phyloP scores from a whole-genome alignment of 2,113 vertebrate genomes.

The Microcebus jonahi region DNA sequence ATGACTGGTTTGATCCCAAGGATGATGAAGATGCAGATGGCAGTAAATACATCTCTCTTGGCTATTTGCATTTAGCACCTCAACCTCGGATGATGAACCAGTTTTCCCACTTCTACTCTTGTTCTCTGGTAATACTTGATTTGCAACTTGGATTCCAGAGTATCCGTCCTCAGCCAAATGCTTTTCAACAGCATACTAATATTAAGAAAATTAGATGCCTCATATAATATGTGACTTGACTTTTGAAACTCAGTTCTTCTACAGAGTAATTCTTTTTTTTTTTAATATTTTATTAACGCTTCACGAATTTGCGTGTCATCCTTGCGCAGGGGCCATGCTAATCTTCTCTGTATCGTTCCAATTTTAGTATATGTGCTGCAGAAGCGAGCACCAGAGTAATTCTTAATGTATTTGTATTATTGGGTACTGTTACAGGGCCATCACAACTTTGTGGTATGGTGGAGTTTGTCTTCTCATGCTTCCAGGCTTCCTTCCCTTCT shows the following conservation, averaged over 20 bases:
- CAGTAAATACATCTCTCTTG: conserved; percentile 3
- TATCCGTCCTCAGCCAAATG: conserved; percentile 28
- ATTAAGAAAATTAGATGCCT: neutral
- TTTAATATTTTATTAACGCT: too few species aligned
- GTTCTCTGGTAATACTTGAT: conserved; percentile 43
- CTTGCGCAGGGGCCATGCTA: too few species aligned
- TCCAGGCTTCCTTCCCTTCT: neutral
- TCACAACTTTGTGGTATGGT: neutral
- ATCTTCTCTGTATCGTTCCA: too few species aligned
- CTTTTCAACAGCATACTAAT: neutral
- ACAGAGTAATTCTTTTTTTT: neutral
- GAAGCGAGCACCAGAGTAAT: neutral
- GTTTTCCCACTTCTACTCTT: conserved; percentile 46
- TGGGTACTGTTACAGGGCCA: neutral
- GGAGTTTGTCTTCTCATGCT: neutral
- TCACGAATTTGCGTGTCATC: too few species aligned
- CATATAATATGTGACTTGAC: neutral
- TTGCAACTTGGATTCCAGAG: conserved; percentile 18
- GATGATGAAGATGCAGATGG: neutral
- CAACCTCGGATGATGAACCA: conserved; percentile 26
- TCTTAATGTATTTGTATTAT: neutral
- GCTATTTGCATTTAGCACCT: conserved; percentile 43
- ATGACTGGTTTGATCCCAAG: conserved; percentile 25
- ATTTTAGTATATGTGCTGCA: too few species aligned
- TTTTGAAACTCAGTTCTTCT: conserved; percentile 47